Evolutionary conservation across 2,888 invertebrate species (phyloP), one percentile per base, ranked within the genome.

Genomic region (Bugula neritina): DNA sequence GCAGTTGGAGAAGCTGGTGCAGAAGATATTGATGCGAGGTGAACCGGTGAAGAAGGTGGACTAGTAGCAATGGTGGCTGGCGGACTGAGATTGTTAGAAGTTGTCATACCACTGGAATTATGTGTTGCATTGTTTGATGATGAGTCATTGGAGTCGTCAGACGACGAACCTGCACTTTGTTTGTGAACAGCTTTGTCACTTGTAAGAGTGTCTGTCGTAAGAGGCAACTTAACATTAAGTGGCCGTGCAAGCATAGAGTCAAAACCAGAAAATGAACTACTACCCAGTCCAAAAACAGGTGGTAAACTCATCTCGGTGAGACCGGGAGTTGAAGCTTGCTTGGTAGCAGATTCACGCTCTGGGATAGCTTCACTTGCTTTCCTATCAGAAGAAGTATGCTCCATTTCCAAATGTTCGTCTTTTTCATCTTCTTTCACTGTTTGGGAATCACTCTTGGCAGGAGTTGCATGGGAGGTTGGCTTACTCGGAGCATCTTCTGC

Each of bases 401-500:
- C 43, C 43, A 43, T 43, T 10, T 43, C 43, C 43, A 43, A 43
- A 43, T 17, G 43, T 5, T 3, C 55, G n/a, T 17, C 55, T 25
- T n/a, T 55, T 5, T 13, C 10, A 52, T 52, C 17, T 52, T 52
- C 17, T 52, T 52, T 52, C 17, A 13, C 52, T 13, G 52, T 52
- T 55, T 55, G 21, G 17, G 55, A 55, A 17, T 63, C 63, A 5
- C 5, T 3, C 31, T 2, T 13, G 3, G 5, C 1, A 2, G 63
- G 29, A 29, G 3, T 25, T n/a, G 5, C 5, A 21, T 57, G 10
- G 10, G 43, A 43, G 10, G 5, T 43, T 17, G 27, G 31, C 27
- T 63, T 63, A 3, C 31, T 31, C 2, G 63, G 63, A 13, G 63
- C 31, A 63, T 63, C 63, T 34, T 63, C 63, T 13, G 63, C 63